phyloP scores from a whole-genome alignment of 2,113 vertebrate species.

The Toxotes jaculatrix region DNA sequence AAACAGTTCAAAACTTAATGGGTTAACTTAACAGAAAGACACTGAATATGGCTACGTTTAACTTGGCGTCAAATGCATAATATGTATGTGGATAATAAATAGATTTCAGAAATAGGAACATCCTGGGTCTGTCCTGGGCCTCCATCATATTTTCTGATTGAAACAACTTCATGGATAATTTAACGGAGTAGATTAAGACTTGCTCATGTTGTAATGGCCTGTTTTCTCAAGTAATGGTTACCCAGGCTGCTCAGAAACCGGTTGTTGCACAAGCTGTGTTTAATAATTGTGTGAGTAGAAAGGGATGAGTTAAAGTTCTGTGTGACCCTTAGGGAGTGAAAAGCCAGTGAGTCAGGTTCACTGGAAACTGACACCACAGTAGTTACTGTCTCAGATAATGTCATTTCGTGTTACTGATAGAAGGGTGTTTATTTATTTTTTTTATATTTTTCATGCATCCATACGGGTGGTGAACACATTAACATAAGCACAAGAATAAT shows the following conservation, averaged over 20 bases:
- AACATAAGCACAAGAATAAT: background rate
- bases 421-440: background rate
- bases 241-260: background rate
- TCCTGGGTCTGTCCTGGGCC: constrained; percentile 11
- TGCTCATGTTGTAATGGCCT: background rate
- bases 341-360: constrained; percentile 8
- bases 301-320: background rate
- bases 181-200: background rate
- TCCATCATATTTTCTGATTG: background rate
- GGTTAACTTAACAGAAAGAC: background rate
- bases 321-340: background rate
- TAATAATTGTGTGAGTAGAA: background rate
- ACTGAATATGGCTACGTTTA: background rate
- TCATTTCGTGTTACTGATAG: background rate
- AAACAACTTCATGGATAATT: background rate
- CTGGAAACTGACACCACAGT: background rate
- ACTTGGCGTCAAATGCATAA: background rate
- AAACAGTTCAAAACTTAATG: background rate
- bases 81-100: background rate
- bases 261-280: background rate
- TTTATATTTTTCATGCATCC: background rate
- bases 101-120: background rate
- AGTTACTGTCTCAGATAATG: background rate
- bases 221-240: background rate
- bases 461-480: background rate